Conservation (phyloP, 2,888 invertebrate genomes). For the Colostygia pectinataria region DNA sequence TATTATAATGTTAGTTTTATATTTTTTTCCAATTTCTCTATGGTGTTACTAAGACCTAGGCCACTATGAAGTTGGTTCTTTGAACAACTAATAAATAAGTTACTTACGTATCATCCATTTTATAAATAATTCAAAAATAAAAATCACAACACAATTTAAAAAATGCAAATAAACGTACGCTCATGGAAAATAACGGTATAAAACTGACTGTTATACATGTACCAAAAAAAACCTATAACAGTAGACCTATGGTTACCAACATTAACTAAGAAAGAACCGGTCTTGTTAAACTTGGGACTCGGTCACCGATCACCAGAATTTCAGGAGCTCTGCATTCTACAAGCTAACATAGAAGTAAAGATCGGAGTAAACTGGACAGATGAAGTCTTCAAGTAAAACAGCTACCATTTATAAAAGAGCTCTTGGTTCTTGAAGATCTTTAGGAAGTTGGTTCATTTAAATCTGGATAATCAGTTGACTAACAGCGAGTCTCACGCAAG, state of each 20-base stretch:
- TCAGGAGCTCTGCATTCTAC: not conserved
- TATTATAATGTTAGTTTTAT: too few species aligned
- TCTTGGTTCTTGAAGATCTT: not conserved
- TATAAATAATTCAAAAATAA: not conserved
- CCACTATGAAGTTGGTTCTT: too few species aligned
- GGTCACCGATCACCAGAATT: not conserved
- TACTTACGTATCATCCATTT: not conserved
- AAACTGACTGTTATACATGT: conserved; percentile 1
- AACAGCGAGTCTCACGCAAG: too few species aligned
- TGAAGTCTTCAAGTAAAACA: too few species aligned
- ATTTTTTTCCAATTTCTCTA: too few species aligned
- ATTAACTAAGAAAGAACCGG: not conserved
- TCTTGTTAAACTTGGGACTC: not conserved
- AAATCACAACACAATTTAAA: not conserved
- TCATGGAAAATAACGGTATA: not conserved
- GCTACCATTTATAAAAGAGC: not conserved
- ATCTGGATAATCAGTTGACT: too few species aligned
- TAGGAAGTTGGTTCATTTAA: not conserved
- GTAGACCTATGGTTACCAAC: not conserved
- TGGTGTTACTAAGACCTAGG: too few species aligned
- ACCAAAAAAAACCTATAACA: not conserved
- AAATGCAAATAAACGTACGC: conserved; percentile 12
- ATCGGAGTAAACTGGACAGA: not conserved
- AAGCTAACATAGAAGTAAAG: not conserved
- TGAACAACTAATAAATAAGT: not conserved